Base-by-base conservation (phyloP, 2,113 vertebrate genomes). In the Eublepharis macularius region DNA sequence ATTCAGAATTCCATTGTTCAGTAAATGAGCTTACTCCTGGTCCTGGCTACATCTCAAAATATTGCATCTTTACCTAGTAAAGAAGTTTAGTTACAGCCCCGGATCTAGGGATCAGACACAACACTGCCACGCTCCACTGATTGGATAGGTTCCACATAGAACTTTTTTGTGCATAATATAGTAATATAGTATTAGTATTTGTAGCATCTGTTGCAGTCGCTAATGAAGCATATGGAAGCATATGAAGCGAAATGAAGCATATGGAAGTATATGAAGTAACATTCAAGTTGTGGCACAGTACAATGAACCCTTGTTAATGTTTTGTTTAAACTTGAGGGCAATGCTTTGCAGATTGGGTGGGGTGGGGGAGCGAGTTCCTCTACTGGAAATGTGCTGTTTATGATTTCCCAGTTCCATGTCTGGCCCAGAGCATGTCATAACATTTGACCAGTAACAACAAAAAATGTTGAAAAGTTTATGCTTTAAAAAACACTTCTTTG, bases 121-220 rank as follows among this genome's bases (percentile, higher is more conserved):
- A n/a, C 21, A 34, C 32, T 41, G n/a, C 54, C 80, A 79, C 43
- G 0, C 0, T 87, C 92, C 87, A 88, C 80, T 90, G 86, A 86
- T 90, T 89, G 87, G 72, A 81, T 0, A 41, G n/a, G 76, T 63
- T 57, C 79, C 77, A 85, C n/a, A 80, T 19, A 80, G 85, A 92
- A 92, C 86, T 88, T 47, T 83, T 85, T 13, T 13, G 39, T 11
- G 9, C 8, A 86, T 5, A 68, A 26, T 0, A 0, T 21, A n/a
- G n/a, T 81, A 0, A 16, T 87, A 19, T 6, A 63, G 84, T 9
- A 24, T 41, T 14, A 32, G 70, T 57, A 7, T 83, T 73, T 76
- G 1, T 16, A 36, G 9, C 34, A 12, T 11, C 57, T 85, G 24
- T 74, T 83, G 4, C 45, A 73, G 14, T 14, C 13, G 3, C n/a